Base-by-base conservation (phyloP, 2,888 invertebrate species). In the Allophyes oxyacanthae region DNA sequence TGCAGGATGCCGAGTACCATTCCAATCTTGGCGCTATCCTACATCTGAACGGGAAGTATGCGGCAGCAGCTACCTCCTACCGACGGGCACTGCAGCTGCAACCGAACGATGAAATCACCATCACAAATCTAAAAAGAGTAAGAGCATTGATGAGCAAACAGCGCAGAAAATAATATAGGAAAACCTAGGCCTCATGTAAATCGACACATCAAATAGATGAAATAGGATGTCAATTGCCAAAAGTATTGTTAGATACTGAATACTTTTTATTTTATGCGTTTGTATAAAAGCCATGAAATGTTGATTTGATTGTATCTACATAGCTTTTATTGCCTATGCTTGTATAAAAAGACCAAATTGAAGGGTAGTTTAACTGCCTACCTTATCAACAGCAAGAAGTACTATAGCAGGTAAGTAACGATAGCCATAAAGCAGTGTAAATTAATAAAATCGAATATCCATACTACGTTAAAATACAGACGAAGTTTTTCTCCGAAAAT, bases 11-110 rank as follows among this genome's bases (percentile, higher is more conserved):
- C 0, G 96, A 98, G 72, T 97, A 98, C 57, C 98, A 98, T 90
- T 98, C 98, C 81, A 99, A 99, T 89, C 95, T 99, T 54, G 99
- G 99, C 20, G 99, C 99, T 56, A 99, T 99, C 84, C 94, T 98
- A 58, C 99, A 99, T 92, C 95, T 98, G 71, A 98, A 99, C 86
- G 98, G 98, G 20, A 98, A 98, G 88, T 97, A 98, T 78, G 94
- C 95, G 25, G 97, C 98, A 69, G 99, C 99, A 0, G 98, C 98
- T 41, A 95, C 95, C 11, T 97, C 98, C 59, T 99, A 99, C 89
- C 95, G 97, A 73, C 96, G 96, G 82, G 99, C 99, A 0, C 93
- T 99, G 55, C 95, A 96, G 80, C 93, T 99, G 54, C 97, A 98
- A 83, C 99, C 99, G 0, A 96, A 97, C 66, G 99, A 99, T 87